phyloP scores from a whole-genome alignment of 2,888 invertebrate species.

The Spialia ferax region DNA sequence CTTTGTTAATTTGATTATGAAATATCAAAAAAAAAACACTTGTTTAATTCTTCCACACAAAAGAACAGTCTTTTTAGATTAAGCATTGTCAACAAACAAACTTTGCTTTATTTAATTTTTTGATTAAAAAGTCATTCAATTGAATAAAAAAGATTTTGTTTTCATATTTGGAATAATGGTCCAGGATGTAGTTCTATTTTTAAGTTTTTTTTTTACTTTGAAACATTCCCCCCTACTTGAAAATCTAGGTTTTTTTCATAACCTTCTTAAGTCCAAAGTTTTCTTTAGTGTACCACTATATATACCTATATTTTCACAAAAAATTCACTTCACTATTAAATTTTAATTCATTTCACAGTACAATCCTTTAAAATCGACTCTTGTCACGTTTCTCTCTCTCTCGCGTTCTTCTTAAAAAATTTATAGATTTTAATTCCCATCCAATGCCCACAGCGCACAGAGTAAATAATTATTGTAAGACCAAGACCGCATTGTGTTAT shows the following conservation, averaged over 20 bases:
- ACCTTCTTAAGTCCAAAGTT: neutral
- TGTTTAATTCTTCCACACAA: too few species aligned
- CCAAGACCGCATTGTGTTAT: slow-evolving; percentile 3
- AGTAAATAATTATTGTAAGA: neutral
- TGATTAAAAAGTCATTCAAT: too few species aligned
- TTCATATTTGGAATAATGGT: too few species aligned
- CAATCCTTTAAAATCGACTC: neutral
- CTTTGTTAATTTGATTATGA: neutral
- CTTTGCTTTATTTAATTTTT: too few species aligned
- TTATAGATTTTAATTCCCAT: neutral
- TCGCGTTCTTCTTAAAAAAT: neutral
- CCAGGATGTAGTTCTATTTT: too few species aligned
- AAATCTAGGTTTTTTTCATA: neutral
- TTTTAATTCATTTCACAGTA: neutral
- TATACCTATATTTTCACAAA: neutral
- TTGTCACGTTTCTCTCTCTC: neutral
- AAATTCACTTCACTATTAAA: neutral
- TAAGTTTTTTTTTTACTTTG: too few species aligned
- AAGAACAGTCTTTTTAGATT: too few species aligned
- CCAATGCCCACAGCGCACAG: neutral
- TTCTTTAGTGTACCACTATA: neutral
- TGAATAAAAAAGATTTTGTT: too few species aligned
- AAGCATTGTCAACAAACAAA: too few species aligned
- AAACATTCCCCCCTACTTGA: too few species aligned
- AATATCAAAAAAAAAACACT: neutral